Conservation (phyloP, 2,797 vertebrate genomes). For the Anabas testudineus region DNA sequence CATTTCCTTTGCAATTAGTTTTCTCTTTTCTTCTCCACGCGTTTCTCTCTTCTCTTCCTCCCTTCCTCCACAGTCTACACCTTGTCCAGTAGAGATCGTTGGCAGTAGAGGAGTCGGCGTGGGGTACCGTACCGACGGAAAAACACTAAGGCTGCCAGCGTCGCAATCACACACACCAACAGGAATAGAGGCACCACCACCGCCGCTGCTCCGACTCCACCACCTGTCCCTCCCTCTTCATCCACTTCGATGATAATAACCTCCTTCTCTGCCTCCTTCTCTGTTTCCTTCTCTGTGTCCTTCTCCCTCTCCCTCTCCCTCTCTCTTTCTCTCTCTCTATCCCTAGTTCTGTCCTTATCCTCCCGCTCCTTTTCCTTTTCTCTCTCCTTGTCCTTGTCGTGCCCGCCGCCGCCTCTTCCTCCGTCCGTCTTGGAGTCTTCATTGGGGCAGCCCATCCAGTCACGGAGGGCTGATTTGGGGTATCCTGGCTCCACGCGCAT, state of each 20-base stretch:
- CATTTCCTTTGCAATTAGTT: slow-evolving; percentile 39
- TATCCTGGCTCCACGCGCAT: slow-evolving; percentile 91
- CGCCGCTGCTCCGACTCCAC: slow-evolving; percentile 75
- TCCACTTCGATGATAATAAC: slow-evolving; percentile 86
- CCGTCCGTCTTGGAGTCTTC: slow-evolving; percentile 84
- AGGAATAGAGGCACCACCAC: slow-evolving; percentile 88
- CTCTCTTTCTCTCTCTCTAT: slow-evolving; percentile 37
- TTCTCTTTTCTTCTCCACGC: slow-evolving; percentile 31
- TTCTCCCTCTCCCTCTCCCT: slow-evolving; percentile 35
- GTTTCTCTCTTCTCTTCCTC: slow-evolving; percentile 8
- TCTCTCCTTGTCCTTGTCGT: slow-evolving; percentile 75
- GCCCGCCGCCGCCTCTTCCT: slow-evolving; percentile 70
- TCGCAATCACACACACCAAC: slow-evolving; percentile 87
- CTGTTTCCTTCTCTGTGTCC: slow-evolving; percentile 24
- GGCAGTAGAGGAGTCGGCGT: slow-evolving; percentile 92
- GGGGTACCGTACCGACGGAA: slow-evolving; percentile 92
- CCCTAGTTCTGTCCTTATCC: slow-evolving; percentile 65
- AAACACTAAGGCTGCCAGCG: slow-evolving; percentile 88
- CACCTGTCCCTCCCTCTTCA: slow-evolving; percentile 64
- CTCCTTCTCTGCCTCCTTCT: slow-evolving; percentile 71
- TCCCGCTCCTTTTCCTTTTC: slow-evolving; percentile 58
- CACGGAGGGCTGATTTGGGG: slow-evolving; percentile 90
- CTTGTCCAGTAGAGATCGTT: slow-evolving; percentile 87
- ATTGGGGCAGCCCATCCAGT: slow-evolving; percentile 91
- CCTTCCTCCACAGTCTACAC: slow-evolving; percentile 74